Percentiles rank a stretch among this genome's conserved stretches.
phyloP scores from a whole-genome alignment of 2,888 invertebrate genomes.

The Yponomeuta cagnagella region DNA sequence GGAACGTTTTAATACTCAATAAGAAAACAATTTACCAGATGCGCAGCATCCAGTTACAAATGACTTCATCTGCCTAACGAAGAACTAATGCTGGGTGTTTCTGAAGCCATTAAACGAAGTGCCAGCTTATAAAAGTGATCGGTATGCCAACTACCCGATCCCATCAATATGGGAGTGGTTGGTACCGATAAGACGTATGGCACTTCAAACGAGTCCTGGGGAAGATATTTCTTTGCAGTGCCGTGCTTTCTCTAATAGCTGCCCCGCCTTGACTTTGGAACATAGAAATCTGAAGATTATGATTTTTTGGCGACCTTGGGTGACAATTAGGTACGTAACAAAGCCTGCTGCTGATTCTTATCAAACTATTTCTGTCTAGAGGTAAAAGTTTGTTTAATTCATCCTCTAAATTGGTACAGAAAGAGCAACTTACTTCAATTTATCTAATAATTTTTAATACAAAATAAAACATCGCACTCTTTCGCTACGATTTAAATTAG shows the following conservation, averaged over 20 bases:
- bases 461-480: too few species aligned
- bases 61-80: slow-evolving; percentile 44
- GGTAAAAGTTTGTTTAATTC: too few species aligned
- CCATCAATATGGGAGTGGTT: slow-evolving; percentile 54
- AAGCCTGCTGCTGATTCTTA: too few species aligned
- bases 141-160: slow-evolving; percentile 64
- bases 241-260: slow-evolving; percentile 10
- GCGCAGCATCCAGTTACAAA: slow-evolving; percentile 32
- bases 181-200: slow-evolving; percentile 25
- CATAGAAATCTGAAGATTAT: slow-evolving; percentile 31
- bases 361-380: too few species aligned
- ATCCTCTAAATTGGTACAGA: too few species aligned
- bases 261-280: slow-evolving; percentile 12
- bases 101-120: slow-evolving; percentile 64
- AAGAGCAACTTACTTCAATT: too few species aligned
- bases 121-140: slow-evolving; percentile 69
- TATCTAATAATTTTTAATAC: too few species aligned
- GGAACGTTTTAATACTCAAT: slow-evolving; percentile 38
- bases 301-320: not conserved
- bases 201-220: slow-evolving; percentile 15
- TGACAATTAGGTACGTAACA: not conserved
- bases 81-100: slow-evolving; percentile 55
- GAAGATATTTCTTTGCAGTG: slow-evolving; percentile 4
- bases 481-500: too few species aligned
- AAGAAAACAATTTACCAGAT: slow-evolving; percentile 46